phyloP scores from a whole-genome alignment of 2,797 vertebrate species.

The Mus spretus region DNA sequence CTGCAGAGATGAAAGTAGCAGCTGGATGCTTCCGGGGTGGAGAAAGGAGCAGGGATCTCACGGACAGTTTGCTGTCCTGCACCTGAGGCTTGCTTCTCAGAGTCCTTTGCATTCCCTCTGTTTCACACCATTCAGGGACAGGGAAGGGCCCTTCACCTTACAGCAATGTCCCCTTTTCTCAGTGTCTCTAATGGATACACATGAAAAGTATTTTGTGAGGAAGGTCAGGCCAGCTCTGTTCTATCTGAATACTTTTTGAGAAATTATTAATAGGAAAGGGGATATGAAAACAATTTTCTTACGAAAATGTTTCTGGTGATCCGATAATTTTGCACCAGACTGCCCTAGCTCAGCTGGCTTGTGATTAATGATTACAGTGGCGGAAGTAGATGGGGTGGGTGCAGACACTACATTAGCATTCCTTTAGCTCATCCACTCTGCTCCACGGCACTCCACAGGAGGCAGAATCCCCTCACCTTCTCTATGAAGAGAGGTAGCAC shows the following conservation, averaged over 20 bases:
- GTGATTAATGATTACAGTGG: neutral
- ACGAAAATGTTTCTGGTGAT: neutral
- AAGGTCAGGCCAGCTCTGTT: neutral
- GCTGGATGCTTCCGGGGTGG: neutral
- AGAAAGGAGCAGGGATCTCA: neutral
- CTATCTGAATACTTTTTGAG: neutral
- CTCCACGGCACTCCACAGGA: neutral
- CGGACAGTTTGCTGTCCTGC: neutral
- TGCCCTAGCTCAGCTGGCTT: no score
- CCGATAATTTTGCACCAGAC: neutral
- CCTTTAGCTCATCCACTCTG: neutral
- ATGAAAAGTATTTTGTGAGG: slow-evolving; percentile 5
- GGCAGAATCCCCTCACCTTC: neutral
- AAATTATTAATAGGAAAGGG: neutral
- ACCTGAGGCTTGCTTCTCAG: neutral
- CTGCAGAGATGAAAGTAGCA: neutral
- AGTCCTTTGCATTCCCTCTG: neutral
- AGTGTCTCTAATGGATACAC: neutral
- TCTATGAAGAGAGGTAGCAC: neutral
- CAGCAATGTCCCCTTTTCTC: neutral
- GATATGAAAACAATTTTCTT: neutral
- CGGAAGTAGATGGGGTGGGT: neutral
- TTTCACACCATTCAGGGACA: neutral
- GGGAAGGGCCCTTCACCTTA: neutral
- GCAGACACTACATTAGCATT: accelerated